phyloP scores from a whole-genome alignment of 2,888 invertebrate species.

The Electrophaes corylata region DNA sequence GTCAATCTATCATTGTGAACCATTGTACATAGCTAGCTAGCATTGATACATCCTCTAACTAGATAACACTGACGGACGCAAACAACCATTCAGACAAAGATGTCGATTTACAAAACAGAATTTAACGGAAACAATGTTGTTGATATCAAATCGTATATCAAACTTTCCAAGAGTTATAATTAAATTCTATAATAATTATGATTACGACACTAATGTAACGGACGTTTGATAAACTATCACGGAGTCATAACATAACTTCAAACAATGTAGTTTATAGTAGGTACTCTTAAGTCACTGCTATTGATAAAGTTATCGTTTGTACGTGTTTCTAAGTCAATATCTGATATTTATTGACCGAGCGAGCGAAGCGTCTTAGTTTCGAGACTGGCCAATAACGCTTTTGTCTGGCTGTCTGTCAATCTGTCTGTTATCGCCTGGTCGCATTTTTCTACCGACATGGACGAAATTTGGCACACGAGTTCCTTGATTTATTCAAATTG shows the following conservation, averaged over 20 bases:
- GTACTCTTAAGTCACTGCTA: constrained; percentile 6
- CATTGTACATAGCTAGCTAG: too few species aligned
- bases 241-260: constrained; percentile 4
- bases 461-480: too few species aligned
- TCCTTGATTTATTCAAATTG: too few species aligned
- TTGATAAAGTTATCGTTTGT: constrained; percentile 9
- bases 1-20: too few species aligned
- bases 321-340: constrained; percentile 22
- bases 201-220: constrained; percentile 12
- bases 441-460: too few species aligned
- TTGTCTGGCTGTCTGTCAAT: too few species aligned
- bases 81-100: neutral
- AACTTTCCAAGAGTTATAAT: constrained; percentile 17
- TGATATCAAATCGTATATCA: neutral
- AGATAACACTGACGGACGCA: neutral
- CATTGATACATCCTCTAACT: neutral
- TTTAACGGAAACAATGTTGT: constrained; percentile 4
- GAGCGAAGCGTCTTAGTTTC: too few species aligned
- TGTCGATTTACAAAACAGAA: neutral
- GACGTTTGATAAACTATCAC: constrained; percentile 17
- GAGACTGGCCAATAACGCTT: too few species aligned
- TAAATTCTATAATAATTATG: constrained; percentile 4
- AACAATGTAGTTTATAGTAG: constrained; percentile 17
- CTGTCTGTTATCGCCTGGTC: too few species aligned
- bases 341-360: constrained; percentile 19